Conservation (phyloP, 2,888 invertebrate species). For the Sussaba pulchella region DNA sequence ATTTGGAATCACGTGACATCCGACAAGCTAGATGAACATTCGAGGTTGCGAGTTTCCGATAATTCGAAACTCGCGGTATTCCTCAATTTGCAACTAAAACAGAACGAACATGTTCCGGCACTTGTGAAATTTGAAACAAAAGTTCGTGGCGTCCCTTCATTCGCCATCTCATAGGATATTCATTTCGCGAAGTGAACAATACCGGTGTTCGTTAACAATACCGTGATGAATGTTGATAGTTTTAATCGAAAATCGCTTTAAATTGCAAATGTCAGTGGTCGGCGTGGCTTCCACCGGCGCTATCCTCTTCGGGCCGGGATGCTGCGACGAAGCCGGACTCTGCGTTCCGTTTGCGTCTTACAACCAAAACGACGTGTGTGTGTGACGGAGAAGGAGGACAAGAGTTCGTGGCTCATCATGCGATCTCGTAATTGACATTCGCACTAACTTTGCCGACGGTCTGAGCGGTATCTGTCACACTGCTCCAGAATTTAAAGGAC, state of each 20-base stretch:
- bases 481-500: too few relatives aligned
- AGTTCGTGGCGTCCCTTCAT: not conserved
- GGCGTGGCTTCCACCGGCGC: constrained; percentile 4
- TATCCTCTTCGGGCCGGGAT: constrained; percentile 43
- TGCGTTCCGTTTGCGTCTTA: not conserved
- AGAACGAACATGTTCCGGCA: not conserved
- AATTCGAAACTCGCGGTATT: not conserved
- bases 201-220: constrained; percentile 66
- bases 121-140: constrained; percentile 2
- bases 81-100: not conserved
- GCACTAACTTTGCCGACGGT: constrained; percentile 34
- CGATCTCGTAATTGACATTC: constrained; percentile 52
- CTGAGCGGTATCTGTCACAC: not conserved
- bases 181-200: constrained; percentile 46
- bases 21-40: not conserved
- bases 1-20: not conserved
- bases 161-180: constrained; percentile 55
- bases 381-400: too few relatives aligned
- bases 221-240: constrained; percentile 67
- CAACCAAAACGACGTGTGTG: not conserved
- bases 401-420: constrained; percentile 35
- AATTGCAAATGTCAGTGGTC: constrained; percentile 72
- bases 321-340: not conserved
- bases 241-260: constrained; percentile 74
- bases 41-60: not conserved